Percentiles rank a stretch among this genome's conserved stretches.
phyloP scores from a whole-genome alignment of 2,888 invertebrate genomes.

The Dastarcus helophoroides region DNA sequence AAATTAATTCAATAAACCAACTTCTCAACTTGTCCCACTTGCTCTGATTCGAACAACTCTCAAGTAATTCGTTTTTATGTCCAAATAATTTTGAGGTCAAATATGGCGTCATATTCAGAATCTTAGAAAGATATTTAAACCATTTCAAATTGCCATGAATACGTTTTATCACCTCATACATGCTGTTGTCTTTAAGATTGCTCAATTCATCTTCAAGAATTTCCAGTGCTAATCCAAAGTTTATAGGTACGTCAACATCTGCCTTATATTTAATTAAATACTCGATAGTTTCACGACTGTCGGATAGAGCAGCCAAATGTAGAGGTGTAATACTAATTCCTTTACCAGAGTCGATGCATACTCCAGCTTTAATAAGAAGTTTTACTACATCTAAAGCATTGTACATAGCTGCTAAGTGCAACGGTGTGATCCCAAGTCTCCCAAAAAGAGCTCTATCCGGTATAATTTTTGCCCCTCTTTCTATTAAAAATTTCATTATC shows the following conservation, averaged over 20 bases:
- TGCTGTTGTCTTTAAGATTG: background rate
- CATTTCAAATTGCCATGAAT: background rate
- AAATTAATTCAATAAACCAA: too few species aligned
- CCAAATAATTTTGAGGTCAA: background rate
- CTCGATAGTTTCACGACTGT: background rate
- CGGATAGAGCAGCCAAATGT: conserved; percentile 1
- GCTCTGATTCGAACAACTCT: background rate
- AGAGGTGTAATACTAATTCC: background rate
- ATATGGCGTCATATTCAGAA: background rate
- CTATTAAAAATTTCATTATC: background rate
- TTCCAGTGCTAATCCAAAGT: background rate
- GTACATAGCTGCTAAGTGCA: background rate
- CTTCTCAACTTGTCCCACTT: background rate
- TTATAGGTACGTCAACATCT: background rate
- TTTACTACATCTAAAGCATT: background rate
- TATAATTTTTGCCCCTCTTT: background rate
- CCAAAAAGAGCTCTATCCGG: background rate
- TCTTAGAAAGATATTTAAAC: background rate
- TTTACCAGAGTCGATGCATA: background rate
- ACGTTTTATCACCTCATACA: background rate
- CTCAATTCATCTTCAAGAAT: background rate
- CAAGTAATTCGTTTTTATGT: conserved; percentile 1
- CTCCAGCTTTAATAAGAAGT: background rate
- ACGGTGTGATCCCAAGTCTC: background rate
- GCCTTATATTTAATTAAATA: conserved; percentile 1